Evolutionary conservation across 2,113 vertebrate genomes (phyloP), one percentile per base, ranked within the genome.

Genomic region (Mixornis gularis): DNA sequence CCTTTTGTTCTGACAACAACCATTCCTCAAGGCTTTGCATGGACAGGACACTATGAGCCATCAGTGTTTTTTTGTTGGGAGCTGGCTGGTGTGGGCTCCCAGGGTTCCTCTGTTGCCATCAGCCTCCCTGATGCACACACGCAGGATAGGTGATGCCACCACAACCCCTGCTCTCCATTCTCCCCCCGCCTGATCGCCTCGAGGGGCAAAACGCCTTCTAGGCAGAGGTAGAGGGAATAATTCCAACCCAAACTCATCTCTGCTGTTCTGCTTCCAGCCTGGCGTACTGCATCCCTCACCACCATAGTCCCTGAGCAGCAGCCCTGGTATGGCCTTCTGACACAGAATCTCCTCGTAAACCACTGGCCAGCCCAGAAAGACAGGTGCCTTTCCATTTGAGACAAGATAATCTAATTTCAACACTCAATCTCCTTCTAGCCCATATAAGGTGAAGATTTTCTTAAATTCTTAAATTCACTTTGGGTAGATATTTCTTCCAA

Each of bases 241-340:
- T 65, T 34, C 60, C 59, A 77, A 26, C 25, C 10, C 19, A n/a
- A 62, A 27, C 38, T 53, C 29, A 26, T 36, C 32, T 36, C 66
- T 16, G 14, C 9, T 27, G 6, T 74, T 74, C 58, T 40, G 32
- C 44, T 89, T 43, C 59, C 69, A 65, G 51, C n/a, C 36, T 10
- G 9, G 21, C 1, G 2, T 4, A 0, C 25, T 12, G 1, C 4
- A 1, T 13, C 41, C 1, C 0, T 11, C 7, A 3, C 13, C 34
- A 29, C 41, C 12, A 0, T n/a, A 32, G 55, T 13, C 36, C 30
- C 69, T 7, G 13, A 69, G 32, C 44, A 22, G 53, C 51, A 7
- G 7, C 36, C 56, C 46, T 20, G 10, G n/a, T 2, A 20, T 14
- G 43, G 32, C 19, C 48, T 62, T 44, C 52, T 43, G 36, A 46